phyloP scores from a whole-genome alignment of 2,113 vertebrate species.

The Osmerus eperlanus region DNA sequence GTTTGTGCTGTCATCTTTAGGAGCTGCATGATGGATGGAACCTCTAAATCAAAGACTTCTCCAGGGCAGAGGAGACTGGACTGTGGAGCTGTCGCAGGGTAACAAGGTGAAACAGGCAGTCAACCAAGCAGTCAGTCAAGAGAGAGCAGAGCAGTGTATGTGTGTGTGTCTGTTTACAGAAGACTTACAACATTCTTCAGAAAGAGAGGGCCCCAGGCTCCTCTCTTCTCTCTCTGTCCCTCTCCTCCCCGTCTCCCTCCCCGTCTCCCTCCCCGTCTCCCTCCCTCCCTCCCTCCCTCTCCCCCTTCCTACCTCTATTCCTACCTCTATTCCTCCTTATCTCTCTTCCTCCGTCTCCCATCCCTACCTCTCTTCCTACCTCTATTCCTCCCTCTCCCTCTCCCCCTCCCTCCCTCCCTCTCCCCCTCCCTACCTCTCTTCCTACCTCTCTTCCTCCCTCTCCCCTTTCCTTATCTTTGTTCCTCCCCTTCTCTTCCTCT shows the following conservation, averaged over 20 bases:
- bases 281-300: neutral
- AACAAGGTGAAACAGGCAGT: slow-evolving; percentile 26
- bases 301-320: neutral
- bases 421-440: too few species aligned
- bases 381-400: neutral
- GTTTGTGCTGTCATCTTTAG: slow-evolving; percentile 40
- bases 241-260: too few species aligned
- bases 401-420: too few species aligned
- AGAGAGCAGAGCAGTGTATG: too few species aligned
- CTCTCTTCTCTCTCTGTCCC: neutral
- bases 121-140: neutral
- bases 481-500: neutral
- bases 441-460: neutral
- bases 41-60: slow-evolving; percentile 27
- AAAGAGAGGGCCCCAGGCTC: too few species aligned
- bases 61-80: slow-evolving; percentile 13
- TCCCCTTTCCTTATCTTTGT: too few species aligned
- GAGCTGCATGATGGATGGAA: slow-evolving; percentile 14
- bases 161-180: slow-evolving; percentile 3
- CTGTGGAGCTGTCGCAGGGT: slow-evolving; percentile 23
- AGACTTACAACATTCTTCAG: neutral
- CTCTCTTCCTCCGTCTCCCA: neutral
- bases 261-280: too few species aligned
- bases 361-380: neutral
- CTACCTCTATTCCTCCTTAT: neutral